Evolutionary conservation across 2,888 invertebrate species (phyloP).

Genomic region (Gymnoscelis rufifasciata): DNA sequence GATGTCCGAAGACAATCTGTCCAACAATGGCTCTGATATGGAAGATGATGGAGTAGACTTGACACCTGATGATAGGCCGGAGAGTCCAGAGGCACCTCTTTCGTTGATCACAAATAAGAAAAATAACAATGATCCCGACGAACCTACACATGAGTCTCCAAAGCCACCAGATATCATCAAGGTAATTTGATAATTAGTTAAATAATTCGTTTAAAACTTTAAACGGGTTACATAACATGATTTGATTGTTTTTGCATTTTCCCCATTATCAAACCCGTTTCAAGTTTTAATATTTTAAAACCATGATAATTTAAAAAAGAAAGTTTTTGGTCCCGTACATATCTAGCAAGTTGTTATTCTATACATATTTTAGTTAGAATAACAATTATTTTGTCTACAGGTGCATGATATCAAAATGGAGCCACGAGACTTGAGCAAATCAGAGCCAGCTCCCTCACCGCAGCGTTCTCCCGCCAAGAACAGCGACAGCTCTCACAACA

Average conservation of each 20-base stretch:
- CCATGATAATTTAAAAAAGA: too few relatives aligned
- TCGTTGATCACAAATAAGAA: conserved; percentile 83
- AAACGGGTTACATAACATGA: too few relatives aligned
- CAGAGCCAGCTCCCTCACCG: conserved; percentile 63
- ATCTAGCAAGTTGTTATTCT: too few relatives aligned
- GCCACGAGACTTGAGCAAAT: conserved; percentile 68
- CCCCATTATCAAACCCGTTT: neutral
- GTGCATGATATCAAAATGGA: conserved; percentile 78
- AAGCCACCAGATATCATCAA: conserved; percentile 75
- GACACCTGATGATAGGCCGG: conserved; percentile 77
- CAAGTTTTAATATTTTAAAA: too few relatives aligned
- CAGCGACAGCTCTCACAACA: conserved; percentile 73
- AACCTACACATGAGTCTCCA: conserved; percentile 71
- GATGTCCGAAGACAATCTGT: conserved; percentile 83
- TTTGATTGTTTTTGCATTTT: too few relatives aligned
- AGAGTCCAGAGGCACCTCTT: conserved; percentile 83
- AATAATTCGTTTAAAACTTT: too few relatives aligned
- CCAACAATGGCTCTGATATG: conserved; percentile 82
- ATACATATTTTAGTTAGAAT: neutral
- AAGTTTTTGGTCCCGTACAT: too few relatives aligned
- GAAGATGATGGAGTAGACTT: conserved; percentile 82
- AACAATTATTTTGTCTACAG: conserved; percentile 35
- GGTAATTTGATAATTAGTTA: conserved; percentile 42
- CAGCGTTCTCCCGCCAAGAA: conserved; percentile 77
- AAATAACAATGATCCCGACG: conserved; percentile 68